These are phyloP conservation scores for Vimba vimba DNA, from an alignment of 2,113 vertebrate genomes.

Conservation along the genomic window DNA sequence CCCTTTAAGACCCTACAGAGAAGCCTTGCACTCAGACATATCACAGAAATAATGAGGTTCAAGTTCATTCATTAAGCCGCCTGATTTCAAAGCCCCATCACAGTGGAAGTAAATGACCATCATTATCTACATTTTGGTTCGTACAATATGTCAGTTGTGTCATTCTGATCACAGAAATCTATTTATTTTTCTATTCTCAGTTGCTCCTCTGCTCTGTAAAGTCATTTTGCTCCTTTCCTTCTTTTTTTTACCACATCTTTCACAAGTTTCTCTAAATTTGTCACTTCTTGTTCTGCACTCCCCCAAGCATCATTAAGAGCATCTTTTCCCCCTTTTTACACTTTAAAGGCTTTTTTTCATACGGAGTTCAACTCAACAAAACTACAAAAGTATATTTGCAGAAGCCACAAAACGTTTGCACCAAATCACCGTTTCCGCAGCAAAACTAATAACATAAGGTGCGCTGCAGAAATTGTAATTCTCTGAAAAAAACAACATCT, in stretches of 20 bases:
- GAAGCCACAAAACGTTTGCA: background rate
- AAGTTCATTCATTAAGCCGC: slow-evolving; percentile 23
- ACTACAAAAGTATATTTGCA: slow-evolving; percentile 6
- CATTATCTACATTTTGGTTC: slow-evolving; percentile 9
- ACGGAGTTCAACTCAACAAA: background rate
- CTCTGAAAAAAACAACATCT: too few relatives aligned
- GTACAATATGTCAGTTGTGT: slow-evolving; percentile 4
- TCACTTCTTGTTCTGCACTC: background rate
- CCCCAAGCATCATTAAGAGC: background rate
- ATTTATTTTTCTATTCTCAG: slow-evolving; percentile 39
- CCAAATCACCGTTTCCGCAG: too few relatives aligned
- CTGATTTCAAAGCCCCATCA: slow-evolving; percentile 8
- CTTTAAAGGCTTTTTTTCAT: background rate
- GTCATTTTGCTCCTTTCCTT: slow-evolving; percentile 11
- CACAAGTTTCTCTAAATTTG: background rate
- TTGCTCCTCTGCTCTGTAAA: background rate
- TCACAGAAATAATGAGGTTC: background rate
- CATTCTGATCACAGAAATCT: slow-evolving; percentile 40
- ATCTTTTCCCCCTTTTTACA: background rate
- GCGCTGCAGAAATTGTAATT: too few relatives aligned
- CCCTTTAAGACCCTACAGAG: background rate
- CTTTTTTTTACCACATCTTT: background rate
- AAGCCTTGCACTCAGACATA: background rate
- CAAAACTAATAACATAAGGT: too few relatives aligned
- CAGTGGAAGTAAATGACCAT: slow-evolving; percentile 14